Conservation (phyloP, 2,888 invertebrate genomes). For the Callyntrura sp. region DNA sequence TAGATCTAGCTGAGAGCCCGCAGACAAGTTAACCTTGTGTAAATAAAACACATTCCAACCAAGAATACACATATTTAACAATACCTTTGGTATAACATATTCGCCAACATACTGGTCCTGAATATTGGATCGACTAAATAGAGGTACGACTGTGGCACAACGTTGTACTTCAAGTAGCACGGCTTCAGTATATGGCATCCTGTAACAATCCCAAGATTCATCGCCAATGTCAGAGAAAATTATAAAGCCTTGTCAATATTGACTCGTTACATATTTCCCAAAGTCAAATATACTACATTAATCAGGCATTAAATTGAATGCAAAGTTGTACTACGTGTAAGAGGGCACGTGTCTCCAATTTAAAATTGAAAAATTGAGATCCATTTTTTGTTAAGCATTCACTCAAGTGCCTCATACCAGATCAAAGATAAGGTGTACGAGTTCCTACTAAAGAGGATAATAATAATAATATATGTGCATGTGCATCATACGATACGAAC, state of each 20-base stretch:
- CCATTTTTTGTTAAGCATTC: conserved; percentile 41
- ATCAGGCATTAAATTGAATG: conserved; percentile 50
- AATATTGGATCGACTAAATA: conserved; percentile 79
- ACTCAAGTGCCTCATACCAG: not conserved
- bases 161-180: conserved; percentile 80
- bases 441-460: not conserved
- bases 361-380: conserved; percentile 52
- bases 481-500: conserved; percentile 26
- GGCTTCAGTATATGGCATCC: conserved; percentile 82
- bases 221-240: conserved; percentile 38
- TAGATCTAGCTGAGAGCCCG: no score
- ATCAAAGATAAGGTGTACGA: not conserved
- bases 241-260: conserved; percentile 39
- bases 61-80: no score
- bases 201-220: conserved; percentile 48
- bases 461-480: not conserved
- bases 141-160: conserved; percentile 80
- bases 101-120: conserved; percentile 76
- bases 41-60: no score
- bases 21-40: no score
- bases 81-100: conserved; percentile 80
- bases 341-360: conserved; percentile 69
- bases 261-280: not conserved
- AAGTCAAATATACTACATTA: conserved; percentile 37
- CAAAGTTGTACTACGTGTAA: not conserved